Percentiles rank a stretch among this genome's conserved stretches.
Evolutionary conservation across 2,888 invertebrate species (phyloP).

Genomic region (Anodontia alba): DNA sequence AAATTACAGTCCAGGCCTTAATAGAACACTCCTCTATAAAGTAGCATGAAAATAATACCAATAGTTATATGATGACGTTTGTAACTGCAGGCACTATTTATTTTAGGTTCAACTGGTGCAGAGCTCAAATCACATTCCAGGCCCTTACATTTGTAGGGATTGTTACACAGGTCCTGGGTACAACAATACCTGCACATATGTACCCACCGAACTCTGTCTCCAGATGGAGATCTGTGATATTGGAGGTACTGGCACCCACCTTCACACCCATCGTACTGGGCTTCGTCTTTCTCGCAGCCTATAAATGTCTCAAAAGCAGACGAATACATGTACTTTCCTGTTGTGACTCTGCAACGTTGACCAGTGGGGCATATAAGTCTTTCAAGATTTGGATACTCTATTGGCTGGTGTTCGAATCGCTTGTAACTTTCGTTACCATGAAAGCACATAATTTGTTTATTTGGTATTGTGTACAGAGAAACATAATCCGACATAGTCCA

Average conservation of each 20-base stretch:
- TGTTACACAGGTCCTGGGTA: not conserved
- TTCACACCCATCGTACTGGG: not conserved
- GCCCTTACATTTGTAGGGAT: not conserved
- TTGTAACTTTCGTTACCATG: not conserved
- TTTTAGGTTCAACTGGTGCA: not conserved
- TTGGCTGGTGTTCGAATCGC: not conserved
- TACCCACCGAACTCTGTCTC: not conserved
- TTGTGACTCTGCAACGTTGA: not conserved
- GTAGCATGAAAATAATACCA: no score
- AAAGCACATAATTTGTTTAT: not conserved
- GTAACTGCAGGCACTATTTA: not conserved
- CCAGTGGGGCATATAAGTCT: not conserved
- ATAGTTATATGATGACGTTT: not conserved
- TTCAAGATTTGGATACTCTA: not conserved
- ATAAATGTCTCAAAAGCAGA: not conserved
- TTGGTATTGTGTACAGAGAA: not conserved
- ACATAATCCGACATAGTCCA: not conserved
- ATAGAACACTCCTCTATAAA: no score
- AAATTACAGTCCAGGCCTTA: no score
- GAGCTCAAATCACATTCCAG: not conserved
- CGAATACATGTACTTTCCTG: not conserved
- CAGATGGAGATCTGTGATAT: not conserved
- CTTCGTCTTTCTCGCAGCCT: not conserved
- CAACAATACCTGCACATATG: conserved; percentile 1
- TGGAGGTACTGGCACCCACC: not conserved